These are phyloP conservation scores for roundworm (Caenorhabditis elegans) DNA, from an alignment of 1,140 invertebrate genomes.

Conservation along the genomic window WBcel235 BX284603.4:6349501-6350000, in stretches of 20 bases:
- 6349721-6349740: background rate
- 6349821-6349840: too few relatives aligned
- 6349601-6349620: background rate
- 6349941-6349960: constrained; percentile 5
- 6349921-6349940: background rate
- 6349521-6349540: background rate
- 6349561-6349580: background rate
- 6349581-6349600: background rate
- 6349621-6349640: background rate
- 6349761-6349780: background rate
- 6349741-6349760: background rate
- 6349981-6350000: background rate
- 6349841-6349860: too few relatives aligned
- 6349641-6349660: background rate
- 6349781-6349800: background rate
- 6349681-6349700: background rate
- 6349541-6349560: background rate
- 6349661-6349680: background rate
- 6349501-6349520: too few relatives aligned
- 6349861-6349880: background rate
- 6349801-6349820: too few relatives aligned
- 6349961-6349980: background rate
- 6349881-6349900: background rate
- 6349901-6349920: background rate
- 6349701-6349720: background rate